These are phyloP conservation scores for Babylonia areolata DNA, from an alignment of 1,140 invertebrate species.

Conservation along the genomic window DNA sequence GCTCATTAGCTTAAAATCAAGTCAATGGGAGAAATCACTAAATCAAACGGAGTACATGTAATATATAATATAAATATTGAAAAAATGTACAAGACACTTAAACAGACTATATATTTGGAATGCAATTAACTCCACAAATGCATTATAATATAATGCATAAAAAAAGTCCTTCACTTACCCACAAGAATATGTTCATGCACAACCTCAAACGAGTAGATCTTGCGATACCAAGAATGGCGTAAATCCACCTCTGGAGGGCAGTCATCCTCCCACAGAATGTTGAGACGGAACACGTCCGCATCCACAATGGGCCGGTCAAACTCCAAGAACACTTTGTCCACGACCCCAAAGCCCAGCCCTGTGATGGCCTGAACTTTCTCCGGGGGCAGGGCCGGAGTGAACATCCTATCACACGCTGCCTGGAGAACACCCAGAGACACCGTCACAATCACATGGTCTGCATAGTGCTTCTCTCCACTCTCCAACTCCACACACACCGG, in stretches of 20 bases:
- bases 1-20: no score
- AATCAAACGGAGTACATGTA: no score
- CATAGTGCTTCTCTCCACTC: constrained; percentile 84
- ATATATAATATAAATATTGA: no score
- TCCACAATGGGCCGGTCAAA: constrained; percentile 93
- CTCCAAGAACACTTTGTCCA: constrained; percentile 95
- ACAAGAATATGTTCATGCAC: constrained; percentile 80
- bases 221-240: constrained; percentile 85
- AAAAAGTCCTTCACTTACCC: constrained; percentile 60
- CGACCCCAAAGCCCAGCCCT: constrained; percentile 90
- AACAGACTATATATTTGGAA: no score
- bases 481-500: constrained; percentile 76
- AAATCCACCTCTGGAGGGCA: constrained; percentile 56
- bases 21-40: no score
- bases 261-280: constrained; percentile 70
- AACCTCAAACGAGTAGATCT: constrained; percentile 91
- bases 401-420: constrained; percentile 84
- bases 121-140: no score
- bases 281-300: constrained; percentile 85
- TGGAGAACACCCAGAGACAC: constrained; percentile 95
- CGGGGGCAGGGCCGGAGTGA: constrained; percentile 88
- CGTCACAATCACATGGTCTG: constrained; percentile 92
- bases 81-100: no score
- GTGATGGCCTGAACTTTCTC: constrained; percentile 90
- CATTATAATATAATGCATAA: no score